Evolutionary conservation across 1,140 invertebrate species (phyloP), one percentile per base, ranked within the genome.

Genomic region (Lysiphlebus fabarum): DNA sequence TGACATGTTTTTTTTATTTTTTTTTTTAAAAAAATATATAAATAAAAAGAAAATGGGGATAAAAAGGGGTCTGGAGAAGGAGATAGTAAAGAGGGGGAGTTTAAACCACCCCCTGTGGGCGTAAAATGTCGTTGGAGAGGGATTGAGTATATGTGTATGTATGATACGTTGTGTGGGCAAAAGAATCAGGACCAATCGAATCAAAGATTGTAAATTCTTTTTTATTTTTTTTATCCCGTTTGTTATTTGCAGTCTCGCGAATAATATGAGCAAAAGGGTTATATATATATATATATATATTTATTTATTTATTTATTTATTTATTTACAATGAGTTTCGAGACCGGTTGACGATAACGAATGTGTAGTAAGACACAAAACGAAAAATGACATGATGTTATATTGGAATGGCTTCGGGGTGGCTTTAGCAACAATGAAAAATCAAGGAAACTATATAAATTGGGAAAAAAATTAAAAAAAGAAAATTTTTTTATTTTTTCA

Each of bases 241-340:
- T 26, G n/a, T 36, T 38, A 33, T 34, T 51, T 51, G 36, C 36
- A 51, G 36, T 4, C 49, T 40, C 12, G 34, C 36, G 38, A 51
- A 9, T 49, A 34, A 49, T 10, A 49, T 49, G 49, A 59, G 47
- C 56, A 12, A 36, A 51, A 41, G 38, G 36, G 42, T 9, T 17
- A 64, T 63, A 71, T 69, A 62, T 76, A 76, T 74, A 70, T 76
- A 74, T 72, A 76, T 53, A 68, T 61, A 51, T 6, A 51, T 55
- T n/a, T n/a, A n/a, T n/a, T n/a, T n/a, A n/a, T n/a, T n/a, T n/a
- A n/a, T n/a, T n/a, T n/a, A n/a, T 10, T 45, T 14, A 14, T 54
- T 55, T 14, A 56, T 65, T 58, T 45, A 12, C 53, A 58, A 59
- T 54, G 38, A 45, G 33, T 26, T 26, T n/a, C 17, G 49, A 41